Evolutionary conservation across 2,888 invertebrate genomes (phyloP).

Genomic region (Villa cingulata): DNA sequence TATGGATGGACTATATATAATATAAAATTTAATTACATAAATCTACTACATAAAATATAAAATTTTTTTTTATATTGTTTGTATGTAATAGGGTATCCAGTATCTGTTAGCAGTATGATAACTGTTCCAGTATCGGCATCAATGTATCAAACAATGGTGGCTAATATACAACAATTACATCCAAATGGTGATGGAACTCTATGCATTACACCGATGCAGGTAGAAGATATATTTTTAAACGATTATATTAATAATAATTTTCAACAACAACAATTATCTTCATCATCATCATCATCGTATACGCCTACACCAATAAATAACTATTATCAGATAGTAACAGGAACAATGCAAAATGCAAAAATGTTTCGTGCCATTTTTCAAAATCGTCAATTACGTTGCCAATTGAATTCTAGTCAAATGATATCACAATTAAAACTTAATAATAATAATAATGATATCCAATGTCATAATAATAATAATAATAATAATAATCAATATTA

Average conservation of each 20-base stretch:
- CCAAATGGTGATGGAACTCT: constrained; percentile 63
- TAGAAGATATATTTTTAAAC: constrained; percentile 35
- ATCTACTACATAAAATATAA: neutral
- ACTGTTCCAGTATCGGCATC: constrained; percentile 89
- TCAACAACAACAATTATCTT: neutral
- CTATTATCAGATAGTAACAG: neutral
- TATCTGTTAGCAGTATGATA: constrained; percentile 84
- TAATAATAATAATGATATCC: constrained; percentile 5
- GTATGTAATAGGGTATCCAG: constrained; percentile 40
- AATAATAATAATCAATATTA: neutral
- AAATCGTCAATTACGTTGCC: constrained; percentile 20
- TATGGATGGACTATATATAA: too few species aligned
- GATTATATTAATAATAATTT: constrained; percentile 16
- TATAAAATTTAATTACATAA: neutral
- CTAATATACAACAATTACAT: constrained; percentile 69
- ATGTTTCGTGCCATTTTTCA: constrained; percentile 15
- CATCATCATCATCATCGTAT: neutral
- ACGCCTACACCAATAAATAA: neutral
- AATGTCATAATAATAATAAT: constrained; percentile 10
- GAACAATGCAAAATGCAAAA: constrained; percentile 5
- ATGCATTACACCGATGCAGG: constrained; percentile 75
- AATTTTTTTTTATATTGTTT: constrained; percentile 1
- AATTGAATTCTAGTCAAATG: constrained; percentile 25
- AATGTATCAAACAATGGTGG: constrained; percentile 93
- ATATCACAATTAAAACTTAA: constrained; percentile 6